Base-by-base conservation (phyloP, 2,113 vertebrate species). In the Glareola pratincola region DNA sequence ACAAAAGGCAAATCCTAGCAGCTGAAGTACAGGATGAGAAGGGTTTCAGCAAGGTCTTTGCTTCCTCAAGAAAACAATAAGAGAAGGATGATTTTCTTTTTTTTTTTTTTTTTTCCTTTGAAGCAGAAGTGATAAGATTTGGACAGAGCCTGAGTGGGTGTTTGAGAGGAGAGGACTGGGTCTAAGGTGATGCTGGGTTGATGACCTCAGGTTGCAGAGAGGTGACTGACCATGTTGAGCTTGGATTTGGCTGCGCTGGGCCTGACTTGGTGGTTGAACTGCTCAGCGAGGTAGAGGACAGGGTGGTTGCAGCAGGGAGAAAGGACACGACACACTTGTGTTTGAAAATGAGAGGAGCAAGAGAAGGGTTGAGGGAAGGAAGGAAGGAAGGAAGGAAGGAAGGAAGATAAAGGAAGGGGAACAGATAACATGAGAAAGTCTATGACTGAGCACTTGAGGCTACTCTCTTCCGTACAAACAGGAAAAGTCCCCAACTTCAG, bases 261-360 rank as follows among this genome's bases (percentile, higher is more conserved):
- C n/a, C 48, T 77, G 89, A 41, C 10, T 30, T 63, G 18, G 29
- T 16, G 4, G 6, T 4, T 56, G 43, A 37, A 60, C 37, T 18
- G 12, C 11, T 79, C 9, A 1, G 14, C 0, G 0, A 67, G 19
- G 19, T 22, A 29, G 30, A 64, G 30, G 24, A 67, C 0, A 2
- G 41, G 26, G 37, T 5, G 32, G 19, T 64, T 51, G 48, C 34
- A 47, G 36, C 53, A 63, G 21, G 37, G n/a, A 47, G 36, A 27
- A 34, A 71, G 21, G 72, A 45, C 1, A 1, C 18, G 57, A 21
- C 2, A 8, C 6, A 2, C 12, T 51, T 43, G 6, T 26, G 30
- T 23, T 10, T 1, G 4, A 30, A 41, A 32, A 51, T 20, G 27
- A 73, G 10, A 60, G 20, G 21, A n/a, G 48, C 12, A 45, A 50